Evolutionary conservation across 1,140 invertebrate genomes (phyloP), one percentile per base, ranked within the genome.

Genomic region (Melipona quadrifasciata): DNA sequence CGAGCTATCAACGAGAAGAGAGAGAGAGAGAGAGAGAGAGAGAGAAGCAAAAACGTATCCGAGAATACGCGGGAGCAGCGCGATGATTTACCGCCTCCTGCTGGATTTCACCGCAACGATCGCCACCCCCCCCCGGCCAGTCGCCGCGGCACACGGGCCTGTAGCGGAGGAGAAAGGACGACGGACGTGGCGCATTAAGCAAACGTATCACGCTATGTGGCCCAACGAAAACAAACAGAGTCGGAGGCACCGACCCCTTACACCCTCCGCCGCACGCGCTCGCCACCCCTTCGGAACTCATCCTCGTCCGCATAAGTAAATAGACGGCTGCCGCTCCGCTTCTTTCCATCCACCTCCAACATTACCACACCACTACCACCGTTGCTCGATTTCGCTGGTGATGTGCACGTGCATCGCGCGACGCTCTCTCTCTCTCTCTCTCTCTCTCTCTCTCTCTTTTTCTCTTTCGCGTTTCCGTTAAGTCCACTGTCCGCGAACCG

Each of bases 121-220:
- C 80, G 86, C 84, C 87, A 85, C 86, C 83, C 14, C 85, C 88
- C 75, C 82, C 51, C 64, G 53, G 19, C 24, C 47, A 5, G 73
- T 64, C 10, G 64, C n/a, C 19, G 21, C 14, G 27, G 47, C 12
- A 61, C 55, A 61, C 55, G 76, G 85, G 82, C 72, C 78, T 81
- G 83, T 79, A 65, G 74, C 80, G 86, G 70, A 64, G 89, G 83
- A 87, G 84, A 89, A 88, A 88, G 90, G 89, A 90, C 90, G 90
- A 88, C 91, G 90, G 92, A 92, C 92, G 87, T 86, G 88, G 91
- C 91, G 92, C 92, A 95, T 94, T 95, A 94, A 93, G 93, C 94
- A 95, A 95, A 94, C 93, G 93, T 94, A 94, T 95, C 93, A 94
- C 94, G 94, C 92, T 95, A 94, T 95, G 93, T 94, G 93, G 93